A percentile compares a stretch with the other conserved stretches of the same genome.
phyloP scores from a whole-genome alignment of 2,888 invertebrate species.

The Epistrophella euchroma region DNA sequence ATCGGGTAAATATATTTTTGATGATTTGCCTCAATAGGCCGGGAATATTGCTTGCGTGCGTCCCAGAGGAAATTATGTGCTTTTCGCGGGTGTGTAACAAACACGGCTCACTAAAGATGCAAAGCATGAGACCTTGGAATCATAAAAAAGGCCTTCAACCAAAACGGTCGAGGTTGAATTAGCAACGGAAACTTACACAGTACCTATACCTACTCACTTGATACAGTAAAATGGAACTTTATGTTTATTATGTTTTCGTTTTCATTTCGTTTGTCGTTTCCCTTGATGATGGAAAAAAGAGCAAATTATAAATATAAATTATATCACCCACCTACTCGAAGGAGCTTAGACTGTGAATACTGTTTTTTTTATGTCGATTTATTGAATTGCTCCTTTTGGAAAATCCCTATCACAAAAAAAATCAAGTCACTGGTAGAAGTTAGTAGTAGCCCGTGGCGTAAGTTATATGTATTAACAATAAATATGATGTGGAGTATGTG shows the following conservation, averaged over 20 bases:
- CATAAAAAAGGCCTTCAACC: conserved; percentile 63
- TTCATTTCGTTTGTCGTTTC: conserved; percentile 50
- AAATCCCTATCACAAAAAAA: no score
- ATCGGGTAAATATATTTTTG: conserved; percentile 62
- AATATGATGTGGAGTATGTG: no score
- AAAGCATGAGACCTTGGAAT: conserved; percentile 46
- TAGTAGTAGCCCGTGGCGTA: no score
- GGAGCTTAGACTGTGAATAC: not conserved
- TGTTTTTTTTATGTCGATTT: not conserved
- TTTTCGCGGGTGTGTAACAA: conserved; percentile 49
- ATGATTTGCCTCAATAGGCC: conserved; percentile 68
- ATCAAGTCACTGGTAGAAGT: no score
- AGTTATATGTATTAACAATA: no score
- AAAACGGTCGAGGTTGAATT: conserved; percentile 54
- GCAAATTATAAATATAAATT: not conserved
- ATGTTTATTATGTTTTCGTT: not conserved
- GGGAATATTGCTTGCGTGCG: conserved; percentile 53
- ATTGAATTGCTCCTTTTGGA: no score
- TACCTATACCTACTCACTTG: not conserved
- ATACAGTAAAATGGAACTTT: not conserved
- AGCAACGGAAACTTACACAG: conserved; percentile 28
- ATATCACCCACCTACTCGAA: conserved; percentile 25
- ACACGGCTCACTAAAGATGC: conserved; percentile 35
- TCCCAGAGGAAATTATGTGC: conserved; percentile 74
- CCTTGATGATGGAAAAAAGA: conserved; percentile 3